Evolutionary conservation across 2,797 vertebrate species (phyloP), one percentile per base, ranked within the genome.

Genomic region (Sebastiscus albofasciatus): DNA sequence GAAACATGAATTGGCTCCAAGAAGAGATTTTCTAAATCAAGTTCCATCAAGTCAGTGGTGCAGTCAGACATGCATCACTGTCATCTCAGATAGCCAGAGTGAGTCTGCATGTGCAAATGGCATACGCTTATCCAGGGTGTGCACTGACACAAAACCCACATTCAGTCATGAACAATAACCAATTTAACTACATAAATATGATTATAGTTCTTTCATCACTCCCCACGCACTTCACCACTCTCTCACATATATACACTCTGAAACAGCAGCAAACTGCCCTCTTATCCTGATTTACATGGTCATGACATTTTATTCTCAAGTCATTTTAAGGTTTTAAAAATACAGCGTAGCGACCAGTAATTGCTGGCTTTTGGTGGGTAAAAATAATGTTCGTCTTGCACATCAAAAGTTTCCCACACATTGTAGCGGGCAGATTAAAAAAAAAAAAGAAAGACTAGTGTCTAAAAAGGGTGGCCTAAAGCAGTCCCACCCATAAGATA

Each of bases 11-110:
- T 72, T 72, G 61, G 60, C 79, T 91, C 80, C 52, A 86, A 85
- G 78, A 92, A 86, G 81, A 89, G 86, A 90, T 92, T 91, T 89
- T 90, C 77, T 77, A 87, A 91, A 92, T 92, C 81, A 89, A 87
- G 84, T 86, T 79, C 79, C 62, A 88, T 89, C 79, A 68, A 85
- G 89, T 84, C 83, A 65, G 27, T 65, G 56, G 56, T 86, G 85
- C 31, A 62, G 80, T 69, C 81, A 80, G 82, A 81, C 64, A 55
- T 73, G 79, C 85, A 87, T 87, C 79, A 77, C 18, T 79, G 85
- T 90, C 75, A 70, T 62, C 84, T 82, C 66, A 56, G 64, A 77
- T 76, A 76, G 81, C 71, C 67, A 72, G 9, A 22, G 14, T 42
- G 36, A 72, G 62, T 29, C 9, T 46, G 52, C 54, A 59, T 69